Evolutionary conservation across 2,888 invertebrate genomes (phyloP).

Genomic region (Bombyx huttoni): DNA sequence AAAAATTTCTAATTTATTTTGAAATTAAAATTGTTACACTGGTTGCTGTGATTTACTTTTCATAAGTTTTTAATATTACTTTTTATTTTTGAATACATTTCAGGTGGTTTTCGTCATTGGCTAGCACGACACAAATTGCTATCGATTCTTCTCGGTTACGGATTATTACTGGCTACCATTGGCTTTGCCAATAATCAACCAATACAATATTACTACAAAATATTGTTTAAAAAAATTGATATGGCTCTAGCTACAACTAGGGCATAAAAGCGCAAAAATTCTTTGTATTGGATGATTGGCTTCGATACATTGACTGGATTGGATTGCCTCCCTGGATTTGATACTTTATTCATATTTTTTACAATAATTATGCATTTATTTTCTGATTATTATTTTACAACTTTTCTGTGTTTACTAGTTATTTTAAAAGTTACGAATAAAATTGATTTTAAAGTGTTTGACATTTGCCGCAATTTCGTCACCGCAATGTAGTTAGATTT

Average conservation of each 20-base stretch:
- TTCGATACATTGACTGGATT: no score
- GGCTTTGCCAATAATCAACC: constrained; percentile 76
- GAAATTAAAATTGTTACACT: no score
- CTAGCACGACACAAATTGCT: constrained; percentile 73
- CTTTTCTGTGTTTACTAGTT: no score
- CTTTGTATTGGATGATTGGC: no score
- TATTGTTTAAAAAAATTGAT: constrained; percentile 60
- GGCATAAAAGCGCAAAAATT: background rate
- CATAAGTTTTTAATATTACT: background rate
- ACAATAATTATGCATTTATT: background rate
- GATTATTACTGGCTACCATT: constrained; percentile 75
- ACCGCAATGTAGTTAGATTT: no score
- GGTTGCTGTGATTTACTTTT: no score
- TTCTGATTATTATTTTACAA: background rate
- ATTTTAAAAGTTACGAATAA: no score
- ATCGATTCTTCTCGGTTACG: constrained; percentile 75
- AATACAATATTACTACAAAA: constrained; percentile 74
- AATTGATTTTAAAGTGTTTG: no score
- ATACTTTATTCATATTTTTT: background rate
- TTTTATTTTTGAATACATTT: constrained; percentile 21
- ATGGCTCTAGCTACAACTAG: constrained; percentile 28
- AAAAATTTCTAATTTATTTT: no score
- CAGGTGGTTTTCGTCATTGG: constrained; percentile 67
- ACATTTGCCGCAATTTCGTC: no score
- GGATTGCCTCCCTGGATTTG: no score